phyloP scores from a whole-genome alignment of 2,888 invertebrate genomes.

The Gastrophysa polygoni region DNA sequence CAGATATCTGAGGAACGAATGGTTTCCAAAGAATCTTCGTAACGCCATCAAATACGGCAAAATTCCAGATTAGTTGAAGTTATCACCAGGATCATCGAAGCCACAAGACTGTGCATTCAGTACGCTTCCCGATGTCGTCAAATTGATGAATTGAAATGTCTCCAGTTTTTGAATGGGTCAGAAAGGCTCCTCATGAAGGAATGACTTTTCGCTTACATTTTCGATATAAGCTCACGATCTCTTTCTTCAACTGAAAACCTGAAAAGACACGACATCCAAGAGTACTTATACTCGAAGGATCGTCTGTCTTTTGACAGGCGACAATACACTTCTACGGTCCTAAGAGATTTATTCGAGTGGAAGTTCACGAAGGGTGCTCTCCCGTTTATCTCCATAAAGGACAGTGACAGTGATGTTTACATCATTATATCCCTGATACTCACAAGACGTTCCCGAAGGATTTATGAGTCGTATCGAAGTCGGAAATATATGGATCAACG shows the following conservation, averaged over 20 bases:
- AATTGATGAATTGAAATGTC: too few species aligned
- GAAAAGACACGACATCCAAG: constrained; percentile 22
- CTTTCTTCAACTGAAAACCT: neutral
- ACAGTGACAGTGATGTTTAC: neutral
- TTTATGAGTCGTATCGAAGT: neutral
- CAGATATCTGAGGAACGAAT: too few species aligned
- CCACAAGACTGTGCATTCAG: too few species aligned
- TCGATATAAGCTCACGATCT: neutral
- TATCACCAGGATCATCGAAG: too few species aligned
- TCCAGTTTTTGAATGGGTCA: too few species aligned
- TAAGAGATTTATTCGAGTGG: neutral
- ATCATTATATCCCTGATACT: neutral
- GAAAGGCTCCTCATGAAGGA: neutral
- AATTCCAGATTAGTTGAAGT: too few species aligned
- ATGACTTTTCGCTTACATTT: neutral
- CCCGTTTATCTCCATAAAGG: neutral
- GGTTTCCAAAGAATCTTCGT: too few species aligned
- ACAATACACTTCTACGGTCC: neutral
- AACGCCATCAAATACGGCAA: too few species aligned
- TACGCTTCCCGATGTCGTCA: too few species aligned
- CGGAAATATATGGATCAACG: too few species aligned
- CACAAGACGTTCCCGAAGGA: neutral
- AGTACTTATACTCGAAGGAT: constrained; percentile 15
- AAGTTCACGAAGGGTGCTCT: neutral
- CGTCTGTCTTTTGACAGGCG: constrained; percentile 15